Evolutionary conservation across 2,113 vertebrate genomes (phyloP).

Genomic region (Sinocyclocheilus grahami): DNA sequence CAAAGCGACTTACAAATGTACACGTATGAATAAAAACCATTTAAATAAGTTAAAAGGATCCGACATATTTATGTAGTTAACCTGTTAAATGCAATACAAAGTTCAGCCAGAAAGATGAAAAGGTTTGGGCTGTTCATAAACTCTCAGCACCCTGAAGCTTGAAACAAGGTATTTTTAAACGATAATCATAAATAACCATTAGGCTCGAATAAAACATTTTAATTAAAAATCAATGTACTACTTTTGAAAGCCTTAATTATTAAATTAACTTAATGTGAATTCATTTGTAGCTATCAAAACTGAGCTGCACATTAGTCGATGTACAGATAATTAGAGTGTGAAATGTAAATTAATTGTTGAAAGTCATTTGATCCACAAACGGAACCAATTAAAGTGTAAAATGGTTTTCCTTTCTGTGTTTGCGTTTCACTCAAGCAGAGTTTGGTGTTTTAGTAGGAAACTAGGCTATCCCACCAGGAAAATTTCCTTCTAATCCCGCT

Average conservation of each 20-base stretch:
- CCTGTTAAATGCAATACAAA: not conserved
- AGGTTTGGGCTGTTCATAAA: not conserved
- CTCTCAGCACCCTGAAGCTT: not conserved
- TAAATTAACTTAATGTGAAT: constrained; percentile 99
- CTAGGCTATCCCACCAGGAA: constrained; percentile 79
- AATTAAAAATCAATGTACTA: constrained; percentile 99
- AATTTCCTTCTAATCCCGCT: constrained; percentile 90
- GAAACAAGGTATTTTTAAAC: not conserved
- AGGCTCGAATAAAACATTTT: constrained; percentile 98
- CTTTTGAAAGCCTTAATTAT: constrained; percentile 99
- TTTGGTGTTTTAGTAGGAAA: constrained; percentile 92
- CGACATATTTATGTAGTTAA: not conserved
- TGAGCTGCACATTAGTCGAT: constrained; percentile 99
- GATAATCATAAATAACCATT: constrained; percentile 91
- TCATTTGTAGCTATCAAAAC: constrained; percentile 99
- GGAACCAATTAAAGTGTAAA: constrained; percentile 93
- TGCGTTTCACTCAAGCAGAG: constrained; percentile 89
- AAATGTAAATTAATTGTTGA: constrained; percentile 99
- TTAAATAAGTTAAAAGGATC: constrained; percentile 74
- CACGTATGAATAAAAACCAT: not conserved
- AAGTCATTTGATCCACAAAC: constrained; percentile 92
- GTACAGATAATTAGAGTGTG: constrained; percentile 99
- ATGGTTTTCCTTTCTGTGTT: constrained; percentile 74
- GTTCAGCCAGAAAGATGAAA: not conserved
- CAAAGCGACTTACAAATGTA: too few species aligned